Evolutionary conservation across 2,888 invertebrate genomes (phyloP), one percentile per base, ranked within the genome.

Genomic region (Dichetophora obliterata): DNA sequence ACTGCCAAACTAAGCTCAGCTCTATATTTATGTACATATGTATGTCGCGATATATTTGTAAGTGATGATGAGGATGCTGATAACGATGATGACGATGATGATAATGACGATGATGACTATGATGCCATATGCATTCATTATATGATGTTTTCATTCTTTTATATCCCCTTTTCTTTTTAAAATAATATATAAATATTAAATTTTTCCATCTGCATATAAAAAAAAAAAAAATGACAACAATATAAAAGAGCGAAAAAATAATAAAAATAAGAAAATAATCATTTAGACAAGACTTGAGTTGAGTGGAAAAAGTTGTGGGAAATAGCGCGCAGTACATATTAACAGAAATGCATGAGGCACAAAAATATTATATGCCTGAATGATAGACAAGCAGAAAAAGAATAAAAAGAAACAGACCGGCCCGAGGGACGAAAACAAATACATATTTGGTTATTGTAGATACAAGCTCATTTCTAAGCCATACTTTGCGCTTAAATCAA

Each of bases 81-180:
- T 4, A 52, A 19, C 14, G 48, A 59, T 74, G 75, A 43, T 34
- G 75, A 73, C 57, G 77, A 52, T 63, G 71, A 66, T 63, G 71
- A 48, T 71, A 48, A 63, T 76, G 77, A 24, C 74, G 69, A 43
- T n/a, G n/a, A n/a, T n/a, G n/a, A n/a, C n/a, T n/a, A n/a, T 75
- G 73, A 63, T 76, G 66, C 75, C 73, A 65, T 65, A 50, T 70
- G 54, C 48, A 70, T 69, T 71, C 57, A 37, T 50, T 31, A 54
- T 54, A 70, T 54, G 24, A 34, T 76, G 61, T 16, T 77, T 54
- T 37, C 71, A 63, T 57, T 63, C 48, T 61, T 77, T 75, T 76
- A 76, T 11, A 65, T 14, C 76, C 78, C 71, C 66, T 61, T 69
- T 52, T n/a, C 31, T 3, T 43, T n/a, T 52, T 69, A 8, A n/a